Percentiles rank a stretch among this genome's conserved stretches.
Conservation (phyloP, 2,113 vertebrate species). For the Tupaia tana region DNA sequence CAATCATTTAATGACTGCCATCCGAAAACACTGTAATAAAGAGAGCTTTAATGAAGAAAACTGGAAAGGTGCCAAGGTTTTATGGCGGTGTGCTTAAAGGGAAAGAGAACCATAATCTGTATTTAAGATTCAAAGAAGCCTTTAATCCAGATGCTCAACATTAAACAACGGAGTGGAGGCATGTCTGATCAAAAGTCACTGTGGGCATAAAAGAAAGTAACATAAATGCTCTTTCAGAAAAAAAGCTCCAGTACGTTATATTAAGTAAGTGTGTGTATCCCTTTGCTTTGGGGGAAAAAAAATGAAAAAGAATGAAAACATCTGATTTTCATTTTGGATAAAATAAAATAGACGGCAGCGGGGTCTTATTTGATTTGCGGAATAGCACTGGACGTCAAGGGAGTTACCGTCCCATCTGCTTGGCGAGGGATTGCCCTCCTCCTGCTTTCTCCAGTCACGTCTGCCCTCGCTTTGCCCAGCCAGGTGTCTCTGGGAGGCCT, state of each 20-base stretch:
- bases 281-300: constrained; percentile 48
- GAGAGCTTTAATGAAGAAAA: constrained; percentile 87
- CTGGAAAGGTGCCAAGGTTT: constrained; percentile 84
- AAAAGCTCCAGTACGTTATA: constrained; percentile 83
- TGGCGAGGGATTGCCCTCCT: neutral
- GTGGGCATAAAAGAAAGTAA: constrained; percentile 84
- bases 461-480: constrained; percentile 4
- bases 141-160: constrained; percentile 87
- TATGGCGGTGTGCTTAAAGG: constrained; percentile 85
- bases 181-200: constrained; percentile 86
- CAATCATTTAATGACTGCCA: constrained; percentile 82
- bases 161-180: constrained; percentile 82
- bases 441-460: neutral
- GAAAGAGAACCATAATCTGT: constrained; percentile 85
- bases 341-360: constrained; percentile 78
- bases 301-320: constrained; percentile 78
- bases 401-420: constrained; percentile 16
- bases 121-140: constrained; percentile 86
- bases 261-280: constrained; percentile 78
- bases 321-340: constrained; percentile 84
- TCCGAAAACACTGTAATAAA: constrained; percentile 84
- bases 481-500: constrained; percentile 50
- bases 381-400: constrained; percentile 69
- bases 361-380: constrained; percentile 72
- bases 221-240: constrained; percentile 81